These are phyloP conservation scores for Cynoglossus semilaevis DNA, from an alignment of 2,113 vertebrate species.

Conservation along the genomic window DNA sequence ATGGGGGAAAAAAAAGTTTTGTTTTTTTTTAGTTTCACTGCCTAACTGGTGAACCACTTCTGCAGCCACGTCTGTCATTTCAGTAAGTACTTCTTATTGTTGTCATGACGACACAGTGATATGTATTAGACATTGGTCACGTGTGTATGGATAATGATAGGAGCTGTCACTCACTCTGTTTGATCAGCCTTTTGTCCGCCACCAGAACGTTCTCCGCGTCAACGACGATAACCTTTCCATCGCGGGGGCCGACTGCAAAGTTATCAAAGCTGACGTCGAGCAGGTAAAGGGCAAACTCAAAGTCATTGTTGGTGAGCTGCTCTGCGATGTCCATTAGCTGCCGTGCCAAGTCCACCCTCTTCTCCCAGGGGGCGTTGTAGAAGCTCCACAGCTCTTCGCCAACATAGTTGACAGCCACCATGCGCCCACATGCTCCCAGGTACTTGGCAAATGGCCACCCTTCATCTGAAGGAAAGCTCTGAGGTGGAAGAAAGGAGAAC, in stretches of 20 bases:
- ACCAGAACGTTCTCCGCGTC: conserved; percentile 98
- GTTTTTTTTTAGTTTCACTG: neutral
- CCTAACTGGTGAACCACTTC: neutral
- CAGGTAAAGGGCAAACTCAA: conserved; percentile 99
- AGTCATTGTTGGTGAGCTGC: conserved; percentile 98
- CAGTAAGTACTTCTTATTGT: too few relatives aligned
- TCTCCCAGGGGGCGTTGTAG: conserved; percentile 94
- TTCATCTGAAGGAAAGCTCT: conserved; percentile 98
- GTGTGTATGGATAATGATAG: conserved; percentile 1
- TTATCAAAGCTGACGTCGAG: conserved; percentile 99
- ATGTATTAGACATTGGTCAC: neutral
- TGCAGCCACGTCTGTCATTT: too few relatives aligned
- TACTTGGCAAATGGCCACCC: conserved; percentile 99
- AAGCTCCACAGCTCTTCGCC: conserved; percentile 98
- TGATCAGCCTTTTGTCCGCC: conserved; percentile 95
- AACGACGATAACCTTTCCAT: conserved; percentile 97
- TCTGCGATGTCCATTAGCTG: conserved; percentile 98
- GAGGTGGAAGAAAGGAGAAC: conserved; percentile 32
- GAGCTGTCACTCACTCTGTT: conserved; percentile 87
- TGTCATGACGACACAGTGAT: conserved; percentile 9
- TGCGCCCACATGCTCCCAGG: conserved; percentile 93
- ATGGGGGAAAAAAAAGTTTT: neutral
- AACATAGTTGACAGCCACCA: conserved; percentile 97
- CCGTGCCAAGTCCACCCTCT: conserved; percentile 92
- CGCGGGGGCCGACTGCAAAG: conserved; percentile 94